Percentiles rank a stretch among this genome's conserved stretches.
These are phyloP conservation scores for Anser brachyrhynchus DNA, from an alignment of 2,113 vertebrate species.

Conservation along the genomic window DNA sequence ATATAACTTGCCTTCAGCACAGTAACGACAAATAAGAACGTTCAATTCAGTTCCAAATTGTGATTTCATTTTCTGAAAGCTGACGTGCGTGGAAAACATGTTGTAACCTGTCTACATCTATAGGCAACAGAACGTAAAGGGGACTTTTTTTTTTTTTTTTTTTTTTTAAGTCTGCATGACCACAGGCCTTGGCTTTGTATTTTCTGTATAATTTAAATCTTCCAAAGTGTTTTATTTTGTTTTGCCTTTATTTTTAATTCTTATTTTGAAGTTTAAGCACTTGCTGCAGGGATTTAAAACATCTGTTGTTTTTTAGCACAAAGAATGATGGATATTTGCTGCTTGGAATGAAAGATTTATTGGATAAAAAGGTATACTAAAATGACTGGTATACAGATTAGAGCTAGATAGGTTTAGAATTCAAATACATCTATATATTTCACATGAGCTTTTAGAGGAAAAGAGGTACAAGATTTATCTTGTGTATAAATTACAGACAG, in stretches of 20 bases:
- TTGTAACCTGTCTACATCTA: background rate
- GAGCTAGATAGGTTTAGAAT: background rate
- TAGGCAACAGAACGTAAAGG: background rate
- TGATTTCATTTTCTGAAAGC: constrained; percentile 11
- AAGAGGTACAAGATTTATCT: background rate
- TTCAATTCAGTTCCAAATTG: background rate
- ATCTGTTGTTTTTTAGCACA: constrained; percentile 46
- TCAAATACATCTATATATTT: background rate
- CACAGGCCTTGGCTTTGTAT: background rate
- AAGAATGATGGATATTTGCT: background rate
- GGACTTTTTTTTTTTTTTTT: background rate
- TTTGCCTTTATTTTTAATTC: constrained; percentile 33
- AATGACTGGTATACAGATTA: background rate
- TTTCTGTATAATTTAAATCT: constrained; percentile 18
- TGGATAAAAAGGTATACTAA: background rate
- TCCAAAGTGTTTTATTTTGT: background rate
- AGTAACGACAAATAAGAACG: background rate
- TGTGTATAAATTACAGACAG: background rate
- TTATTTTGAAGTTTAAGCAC: constrained; percentile 37
- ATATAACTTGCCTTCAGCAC: background rate
- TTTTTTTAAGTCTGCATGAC: background rate
- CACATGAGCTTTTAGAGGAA: background rate
- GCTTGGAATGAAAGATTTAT: background rate
- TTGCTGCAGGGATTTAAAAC: constrained; percentile 25
- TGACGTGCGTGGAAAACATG: background rate